Evolutionary conservation across 2,113 vertebrate genomes (phyloP).

Genomic region (Pongo abelii): DNA sequence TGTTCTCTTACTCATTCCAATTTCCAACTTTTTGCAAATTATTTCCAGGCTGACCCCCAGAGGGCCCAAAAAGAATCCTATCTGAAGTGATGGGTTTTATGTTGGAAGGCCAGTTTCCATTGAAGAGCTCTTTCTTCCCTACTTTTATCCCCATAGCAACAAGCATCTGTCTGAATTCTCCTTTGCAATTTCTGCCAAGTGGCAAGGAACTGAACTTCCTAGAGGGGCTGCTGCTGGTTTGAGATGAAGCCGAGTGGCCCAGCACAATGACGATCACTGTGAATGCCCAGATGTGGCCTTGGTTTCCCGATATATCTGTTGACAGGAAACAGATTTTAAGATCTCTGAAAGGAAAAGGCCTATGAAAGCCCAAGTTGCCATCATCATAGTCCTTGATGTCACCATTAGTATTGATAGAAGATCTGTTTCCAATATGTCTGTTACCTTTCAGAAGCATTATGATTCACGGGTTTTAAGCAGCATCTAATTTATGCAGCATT

Average conservation of each 20-base stretch:
- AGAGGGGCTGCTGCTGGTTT: background rate
- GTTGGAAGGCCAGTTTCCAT: background rate
- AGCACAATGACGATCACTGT: rapidly evolving
- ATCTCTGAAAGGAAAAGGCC: background rate
- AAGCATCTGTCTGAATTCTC: background rate
- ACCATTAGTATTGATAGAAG: background rate
- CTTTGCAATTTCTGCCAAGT: background rate
- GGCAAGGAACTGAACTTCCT: background rate
- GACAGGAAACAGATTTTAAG: background rate
- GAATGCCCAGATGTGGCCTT: background rate
- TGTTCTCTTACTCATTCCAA: background rate
- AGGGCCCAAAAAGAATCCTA: background rate
- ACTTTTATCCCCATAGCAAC: constrained; percentile 29
- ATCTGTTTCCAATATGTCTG: constrained; percentile 1
- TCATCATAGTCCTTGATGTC: background rate
- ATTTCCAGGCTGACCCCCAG: background rate
- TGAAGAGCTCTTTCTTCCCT: background rate
- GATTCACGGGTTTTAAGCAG: background rate
- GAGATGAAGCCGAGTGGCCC: background rate
- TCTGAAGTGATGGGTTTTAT: constrained; percentile 14
- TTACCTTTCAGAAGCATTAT: constrained; percentile 25
- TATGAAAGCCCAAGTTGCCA: background rate
- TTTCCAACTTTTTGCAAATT: constrained; percentile 28
- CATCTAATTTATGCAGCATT: constrained; percentile 51
- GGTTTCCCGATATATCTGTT: background rate